Conservation (phyloP, 2,888 invertebrate species). For the Drosophila mimica region DNA sequence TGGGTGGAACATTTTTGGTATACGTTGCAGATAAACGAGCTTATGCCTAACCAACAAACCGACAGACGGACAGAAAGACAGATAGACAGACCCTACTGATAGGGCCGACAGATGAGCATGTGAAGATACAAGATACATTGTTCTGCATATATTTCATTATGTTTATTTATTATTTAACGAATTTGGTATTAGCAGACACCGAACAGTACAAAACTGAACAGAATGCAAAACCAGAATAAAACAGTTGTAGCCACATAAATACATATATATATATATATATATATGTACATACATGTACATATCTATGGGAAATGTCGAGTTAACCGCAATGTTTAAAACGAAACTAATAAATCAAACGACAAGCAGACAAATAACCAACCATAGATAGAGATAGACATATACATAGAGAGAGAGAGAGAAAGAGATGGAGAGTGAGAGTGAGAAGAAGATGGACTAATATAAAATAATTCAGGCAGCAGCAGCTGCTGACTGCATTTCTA, state of each 20-base stretch:
- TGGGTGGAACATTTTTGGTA: constrained; percentile 50
- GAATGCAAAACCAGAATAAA: constrained; percentile 10
- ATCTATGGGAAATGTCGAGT: constrained; percentile 32
- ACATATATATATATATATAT: not conserved
- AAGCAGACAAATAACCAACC: constrained; percentile 63
- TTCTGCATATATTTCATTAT: constrained; percentile 71
- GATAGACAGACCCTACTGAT: constrained; percentile 4
- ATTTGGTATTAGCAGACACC: constrained; percentile 61
- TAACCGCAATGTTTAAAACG: constrained; percentile 74
- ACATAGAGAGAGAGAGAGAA: not conserved
- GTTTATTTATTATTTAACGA: constrained; percentile 77
- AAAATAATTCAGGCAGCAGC: constrained; percentile 23
- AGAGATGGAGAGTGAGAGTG: constrained; percentile 1
- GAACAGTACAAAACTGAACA: constrained; percentile 1
- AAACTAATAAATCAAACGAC: constrained; percentile 73
- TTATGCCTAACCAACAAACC: constrained; percentile 67
- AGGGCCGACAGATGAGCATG: constrained; percentile 44
- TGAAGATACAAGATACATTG: constrained; percentile 52
- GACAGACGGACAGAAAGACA: constrained; percentile 9
- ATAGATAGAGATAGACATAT: not conserved
- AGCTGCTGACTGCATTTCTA: constrained; percentile 38
- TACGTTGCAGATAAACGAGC: constrained; percentile 61
- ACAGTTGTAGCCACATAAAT: constrained; percentile 15
- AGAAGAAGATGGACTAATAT: not conserved
- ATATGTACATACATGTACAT: not conserved